Conservation (phyloP, 2,888 invertebrate genomes). For the Lithosia quadra region DNA sequence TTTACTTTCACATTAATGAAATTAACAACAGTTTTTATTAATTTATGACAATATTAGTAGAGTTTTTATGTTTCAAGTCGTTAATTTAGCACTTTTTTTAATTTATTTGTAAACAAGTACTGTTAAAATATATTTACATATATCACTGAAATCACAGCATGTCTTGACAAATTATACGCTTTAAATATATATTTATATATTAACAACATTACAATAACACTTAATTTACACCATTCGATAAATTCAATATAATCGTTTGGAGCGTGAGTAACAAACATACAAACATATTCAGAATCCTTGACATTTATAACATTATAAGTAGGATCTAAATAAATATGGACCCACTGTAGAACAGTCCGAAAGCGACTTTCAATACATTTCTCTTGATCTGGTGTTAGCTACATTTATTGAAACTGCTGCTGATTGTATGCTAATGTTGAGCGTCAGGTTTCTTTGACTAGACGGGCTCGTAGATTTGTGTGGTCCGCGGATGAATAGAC, state of each 20-base stretch:
- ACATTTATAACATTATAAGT: neutral
- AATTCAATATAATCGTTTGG: too few species aligned
- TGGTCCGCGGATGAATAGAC: slow-evolving; percentile 20
- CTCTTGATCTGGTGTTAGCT: slow-evolving; percentile 41
- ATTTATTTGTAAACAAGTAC: slow-evolving; percentile 2
- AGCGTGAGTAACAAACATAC: too few species aligned
- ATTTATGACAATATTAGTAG: slow-evolving; percentile 1
- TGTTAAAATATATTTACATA: neutral
- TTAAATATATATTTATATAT: neutral
- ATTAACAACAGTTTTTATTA: neutral
- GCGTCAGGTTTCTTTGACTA: slow-evolving; percentile 27
- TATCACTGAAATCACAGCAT: neutral
- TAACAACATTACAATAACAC: neutral
- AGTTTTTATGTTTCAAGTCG: neutral
- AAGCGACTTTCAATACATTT: slow-evolving; percentile 51
- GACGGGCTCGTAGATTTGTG: slow-evolving; percentile 20
- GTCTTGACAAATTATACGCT: neutral
- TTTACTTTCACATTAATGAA: neutral
- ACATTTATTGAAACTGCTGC: slow-evolving; percentile 39
- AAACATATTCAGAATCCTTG: too few species aligned
- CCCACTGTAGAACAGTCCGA: slow-evolving; percentile 32
- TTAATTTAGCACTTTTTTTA: neutral
- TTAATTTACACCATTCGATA: too few species aligned
- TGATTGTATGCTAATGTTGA: slow-evolving; percentile 49
- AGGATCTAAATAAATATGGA: neutral